Conservation (phyloP, 1,140 invertebrate species). For the Lepidostoma basale region DNA sequence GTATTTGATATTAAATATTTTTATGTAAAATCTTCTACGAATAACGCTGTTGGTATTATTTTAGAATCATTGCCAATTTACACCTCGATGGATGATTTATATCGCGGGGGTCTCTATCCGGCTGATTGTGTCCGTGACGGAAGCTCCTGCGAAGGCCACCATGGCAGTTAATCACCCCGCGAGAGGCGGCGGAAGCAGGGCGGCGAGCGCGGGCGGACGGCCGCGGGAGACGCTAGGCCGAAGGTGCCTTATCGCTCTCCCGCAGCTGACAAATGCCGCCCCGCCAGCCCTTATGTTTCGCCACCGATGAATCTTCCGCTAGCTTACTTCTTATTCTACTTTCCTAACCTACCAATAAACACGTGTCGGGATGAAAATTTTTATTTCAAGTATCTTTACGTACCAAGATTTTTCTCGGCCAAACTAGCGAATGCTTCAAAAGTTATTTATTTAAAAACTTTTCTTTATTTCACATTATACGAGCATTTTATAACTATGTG, state of each 20-base stretch:
- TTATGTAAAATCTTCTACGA: too few species aligned
- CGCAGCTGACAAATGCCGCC: constrained; percentile 39
- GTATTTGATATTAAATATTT: too few species aligned
- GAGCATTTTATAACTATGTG: too few species aligned
- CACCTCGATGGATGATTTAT: constrained; percentile 9
- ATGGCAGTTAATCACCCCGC: constrained; percentile 37
- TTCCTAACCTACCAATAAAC: background rate
- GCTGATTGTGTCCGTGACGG: constrained; percentile 7
- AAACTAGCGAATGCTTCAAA: too few species aligned
- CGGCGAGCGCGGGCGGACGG: background rate
- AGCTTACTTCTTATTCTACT: background rate
- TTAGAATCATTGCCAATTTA: too few species aligned
- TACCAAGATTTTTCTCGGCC: too few species aligned
- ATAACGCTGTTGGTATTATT: too few species aligned
- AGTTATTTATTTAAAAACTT: too few species aligned
- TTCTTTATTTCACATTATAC: too few species aligned
- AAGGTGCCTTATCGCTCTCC: constrained; percentile 25
- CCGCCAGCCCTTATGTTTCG: constrained; percentile 32
- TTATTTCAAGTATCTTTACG: background rate
- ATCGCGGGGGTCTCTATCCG: background rate
- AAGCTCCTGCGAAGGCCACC: background rate
- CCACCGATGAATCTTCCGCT: constrained; percentile 35
- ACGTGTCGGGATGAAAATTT: background rate
- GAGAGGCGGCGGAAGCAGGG: background rate
- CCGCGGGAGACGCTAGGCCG: too few species aligned